Evolutionary conservation across 2,797 vertebrate species (phyloP).

Genomic region (Xerus rutilus): DNA sequence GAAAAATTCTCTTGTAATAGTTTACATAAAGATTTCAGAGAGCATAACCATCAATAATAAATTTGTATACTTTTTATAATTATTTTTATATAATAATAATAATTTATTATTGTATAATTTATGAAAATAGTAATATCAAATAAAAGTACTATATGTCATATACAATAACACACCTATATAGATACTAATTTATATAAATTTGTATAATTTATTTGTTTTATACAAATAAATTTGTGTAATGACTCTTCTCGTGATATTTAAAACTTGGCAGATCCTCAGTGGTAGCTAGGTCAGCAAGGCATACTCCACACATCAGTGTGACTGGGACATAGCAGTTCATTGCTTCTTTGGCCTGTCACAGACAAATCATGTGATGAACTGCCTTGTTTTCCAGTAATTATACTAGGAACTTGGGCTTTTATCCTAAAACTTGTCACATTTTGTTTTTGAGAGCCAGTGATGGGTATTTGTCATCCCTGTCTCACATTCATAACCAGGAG

Average conservation of each 20-base stretch:
- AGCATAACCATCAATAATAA: background rate
- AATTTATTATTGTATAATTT: background rate
- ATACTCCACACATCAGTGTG: background rate
- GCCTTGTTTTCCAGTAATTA: conserved; percentile 71
- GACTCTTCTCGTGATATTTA: conserved; percentile 10
- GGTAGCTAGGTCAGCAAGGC: background rate
- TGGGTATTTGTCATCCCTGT: conserved; percentile 77
- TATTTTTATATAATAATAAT: too few species aligned
- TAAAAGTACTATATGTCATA: background rate
- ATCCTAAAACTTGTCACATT: conserved; percentile 77
- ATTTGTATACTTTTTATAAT: background rate
- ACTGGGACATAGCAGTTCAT: conserved; percentile 33
- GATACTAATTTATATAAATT: background rate
- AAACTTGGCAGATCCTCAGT: background rate
- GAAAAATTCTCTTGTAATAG: background rate
- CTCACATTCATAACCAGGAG: conserved; percentile 67
- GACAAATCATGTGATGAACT: conserved; percentile 31
- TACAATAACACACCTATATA: background rate
- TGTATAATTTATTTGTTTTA: background rate
- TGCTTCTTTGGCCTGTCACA: conserved; percentile 63
- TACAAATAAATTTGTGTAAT: background rate
- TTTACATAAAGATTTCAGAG: conserved; percentile 35
- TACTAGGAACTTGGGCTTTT: conserved; percentile 74
- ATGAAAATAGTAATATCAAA: background rate
- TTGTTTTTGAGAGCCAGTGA: conserved; percentile 50